Evolutionary conservation across 2,888 invertebrate genomes (phyloP), one percentile per base, ranked within the genome.

Genomic region (Papilio elwesi): DNA sequence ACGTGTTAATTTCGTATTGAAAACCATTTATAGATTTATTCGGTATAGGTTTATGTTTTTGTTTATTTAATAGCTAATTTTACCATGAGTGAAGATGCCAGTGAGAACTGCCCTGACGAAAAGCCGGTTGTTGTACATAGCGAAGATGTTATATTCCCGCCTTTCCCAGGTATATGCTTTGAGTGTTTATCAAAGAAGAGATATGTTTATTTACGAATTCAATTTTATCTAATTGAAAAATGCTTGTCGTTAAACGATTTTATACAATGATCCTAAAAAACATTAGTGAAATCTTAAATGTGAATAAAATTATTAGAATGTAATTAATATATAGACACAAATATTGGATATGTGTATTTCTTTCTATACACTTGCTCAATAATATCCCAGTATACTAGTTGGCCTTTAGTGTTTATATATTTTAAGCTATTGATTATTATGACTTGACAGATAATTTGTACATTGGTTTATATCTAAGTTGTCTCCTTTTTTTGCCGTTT

Each of bases 131-230:
- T 78, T 84, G 77, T 78, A 79, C 75, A 75, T 75, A 77, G 76
- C 77, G 83, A 85, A 75, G 83, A 83, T 77, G 83, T 87, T 75
- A 81, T 86, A 80, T 91, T 92, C 90, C 93, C 92, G 88, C 90
- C 90, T 79, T 91, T 91, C 83, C 89, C 91, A 76, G 92, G 92
- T 92, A 81, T 26, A 26, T 76, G 68, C 49, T 71, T 49, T 38
- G 11, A 59, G 51, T 48, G n/a, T 49, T 49, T n/a, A 36, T 59
- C 11, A 11, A 64, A 47, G 16, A 51, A 51, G 1, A 36, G 0
- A 38, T 49, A 43, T 43, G 7, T 43, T 43, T 9, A 26, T 26
- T 26, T 26, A 26, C 26, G 26, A 26, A 43, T 43, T 43, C 9
- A 43, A 43, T 43, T 43, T 43, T 43, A 7, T 43, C 8, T 7